Evolutionary conservation across 2,113 vertebrate genomes (phyloP), one percentile per base, ranked within the genome.

Genomic region (Gopherus flavomarginatus): DNA sequence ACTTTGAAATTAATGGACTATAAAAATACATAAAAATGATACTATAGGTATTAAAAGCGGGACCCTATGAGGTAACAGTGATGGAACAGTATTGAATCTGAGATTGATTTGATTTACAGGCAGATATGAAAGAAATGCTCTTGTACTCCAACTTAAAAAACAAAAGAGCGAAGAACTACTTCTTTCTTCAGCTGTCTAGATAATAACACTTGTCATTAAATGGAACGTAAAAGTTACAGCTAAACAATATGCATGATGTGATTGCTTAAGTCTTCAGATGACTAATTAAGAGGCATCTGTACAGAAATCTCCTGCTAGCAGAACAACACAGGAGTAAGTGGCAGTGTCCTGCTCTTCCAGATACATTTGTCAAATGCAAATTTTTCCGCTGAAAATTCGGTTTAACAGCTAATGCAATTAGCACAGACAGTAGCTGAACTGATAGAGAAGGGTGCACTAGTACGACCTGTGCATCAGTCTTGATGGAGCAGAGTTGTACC

Each of bases 141-240:
- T 86, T 94, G 92, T 92, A 88, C 89, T 96, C 91, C 90, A 85
- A 94, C 95, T 95, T 92, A 86, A 96, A 54, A 91, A 97, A 86
- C 92, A 24, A 3, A 92, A 88, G 95, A 84, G 94, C 88, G 93
- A 89, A 89, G 93, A 88, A 95, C 86, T 92, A 87, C 87, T 95
- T 91, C 96, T 92, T 96, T 97, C 96, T 97, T 97, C 97, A 96
- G 93, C 95, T 97, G 95, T 97, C 97, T 97, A 89, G 94, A 94
- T 97, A 97, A 97, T 96, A 97, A 91, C 94, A 94, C 96, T 97
- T 97, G 96, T 97, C 97, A 97, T 97, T 96, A 97, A 97, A 90
- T 92, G 95, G 90, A 96, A 96, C 52, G 96, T 94, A 94, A 95
- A 96, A 96, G 95, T 94, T 94, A 94, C 97, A 97, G 92, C 91